Evolutionary conservation across 2,888 invertebrate species (phyloP), one percentile per base, ranked within the genome.

Genomic region (Digitonthophagus gazella): DNA sequence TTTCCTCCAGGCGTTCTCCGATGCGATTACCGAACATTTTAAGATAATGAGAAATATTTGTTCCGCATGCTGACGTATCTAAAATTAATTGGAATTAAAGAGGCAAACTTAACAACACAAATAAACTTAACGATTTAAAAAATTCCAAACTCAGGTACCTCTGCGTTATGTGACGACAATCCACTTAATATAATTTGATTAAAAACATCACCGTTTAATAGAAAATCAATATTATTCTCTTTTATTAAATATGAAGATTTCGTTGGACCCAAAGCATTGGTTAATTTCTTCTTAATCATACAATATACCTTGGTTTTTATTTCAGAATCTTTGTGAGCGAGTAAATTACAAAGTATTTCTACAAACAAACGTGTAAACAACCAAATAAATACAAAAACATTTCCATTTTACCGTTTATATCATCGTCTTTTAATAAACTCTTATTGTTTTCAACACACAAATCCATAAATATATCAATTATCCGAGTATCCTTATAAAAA

Each of bases 101-200:
- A n/a, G n/a, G n/a, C n/a, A n/a, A n/a, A n/a, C n/a, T n/a, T n/a
- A n/a, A n/a, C n/a, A n/a, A n/a, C n/a, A n/a, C n/a, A n/a, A n/a
- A n/a, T n/a, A n/a, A n/a, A n/a, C n/a, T n/a, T n/a, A n/a, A n/a
- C n/a, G n/a, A n/a, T n/a, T n/a, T n/a, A n/a, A n/a, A n/a, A n/a
- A n/a, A 20, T 18, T 6, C n/a, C 20, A 28, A 22, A 22, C 56
- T 66, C 15, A 64, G 68, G 72, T 78, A 85, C 85, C 78, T 81
- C 78, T 54, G 76, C 74, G 72, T 83, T 81, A 28, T 80, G 78
- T 71, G 85, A 85, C 6, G 83, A 84, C 8, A 88, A 76, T 58
- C 91, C 91, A 77, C 89, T 87, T 73, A 87, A 86, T 71, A 88
- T 85, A 44, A 91, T 88, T 82, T 91, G 90, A 0, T 85, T 87